Conservation (phyloP, 2,888 invertebrate genomes). For the Hypolimnas misippus region DNA sequence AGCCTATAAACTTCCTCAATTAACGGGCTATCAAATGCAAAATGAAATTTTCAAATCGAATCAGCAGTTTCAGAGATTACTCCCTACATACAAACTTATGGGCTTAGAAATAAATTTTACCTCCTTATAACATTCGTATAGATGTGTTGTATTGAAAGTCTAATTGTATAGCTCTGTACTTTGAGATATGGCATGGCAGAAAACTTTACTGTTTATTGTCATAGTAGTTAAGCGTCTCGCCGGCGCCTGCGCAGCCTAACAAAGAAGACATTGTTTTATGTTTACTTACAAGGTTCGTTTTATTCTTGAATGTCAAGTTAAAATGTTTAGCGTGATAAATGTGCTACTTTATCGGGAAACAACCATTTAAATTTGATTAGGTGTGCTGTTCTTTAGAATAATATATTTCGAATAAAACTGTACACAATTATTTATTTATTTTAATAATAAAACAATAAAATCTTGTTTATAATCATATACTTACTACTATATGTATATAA, state of each 20-base stretch:
- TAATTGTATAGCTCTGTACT: not conserved
- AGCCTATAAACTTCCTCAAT: too few species aligned
- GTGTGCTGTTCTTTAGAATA: not conserved
- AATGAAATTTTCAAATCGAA: too few species aligned
- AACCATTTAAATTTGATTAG: not conserved
- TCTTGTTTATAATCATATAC: too few species aligned
- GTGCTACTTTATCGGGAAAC: conserved; percentile 32
- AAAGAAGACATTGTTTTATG: conserved; percentile 50
- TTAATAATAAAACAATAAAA: too few species aligned
- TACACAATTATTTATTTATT: too few species aligned
- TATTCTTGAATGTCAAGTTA: conserved; percentile 45
- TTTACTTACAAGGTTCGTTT: conserved; percentile 51
- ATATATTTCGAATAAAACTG: not conserved
- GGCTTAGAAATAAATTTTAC: too few species aligned
- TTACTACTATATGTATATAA: too few species aligned
- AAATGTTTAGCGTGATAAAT: conserved; percentile 32
- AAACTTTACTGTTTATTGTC: conserved; percentile 45
- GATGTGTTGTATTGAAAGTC: too few species aligned
- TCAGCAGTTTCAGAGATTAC: too few species aligned
- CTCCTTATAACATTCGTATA: too few species aligned
- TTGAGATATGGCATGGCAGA: conserved; percentile 12
- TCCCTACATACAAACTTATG: too few species aligned
- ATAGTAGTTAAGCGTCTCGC: conserved; percentile 48
- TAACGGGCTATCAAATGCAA: too few species aligned
- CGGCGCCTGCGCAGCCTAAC: conserved; percentile 53